phyloP scores from a whole-genome alignment of 2,113 vertebrate species.

The Tympanuchus pallidicinctus region DNA sequence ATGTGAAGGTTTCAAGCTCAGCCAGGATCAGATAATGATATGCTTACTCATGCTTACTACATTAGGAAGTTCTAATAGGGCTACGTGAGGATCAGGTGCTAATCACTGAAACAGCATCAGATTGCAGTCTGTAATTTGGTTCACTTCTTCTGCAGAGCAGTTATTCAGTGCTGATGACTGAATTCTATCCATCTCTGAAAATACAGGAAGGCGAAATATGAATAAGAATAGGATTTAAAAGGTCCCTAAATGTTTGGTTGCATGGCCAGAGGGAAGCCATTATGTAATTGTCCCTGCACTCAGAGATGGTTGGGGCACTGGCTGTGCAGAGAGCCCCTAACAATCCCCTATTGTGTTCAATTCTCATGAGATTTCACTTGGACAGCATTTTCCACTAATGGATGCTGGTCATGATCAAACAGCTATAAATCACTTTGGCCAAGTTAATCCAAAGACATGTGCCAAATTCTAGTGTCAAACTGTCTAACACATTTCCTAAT shows the following conservation, averaged over 20 bases:
- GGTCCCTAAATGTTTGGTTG: neutral
- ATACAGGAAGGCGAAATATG: neutral
- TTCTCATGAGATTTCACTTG: neutral
- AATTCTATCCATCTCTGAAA: neutral
- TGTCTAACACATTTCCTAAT: constrained; percentile 30
- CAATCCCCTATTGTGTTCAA: neutral
- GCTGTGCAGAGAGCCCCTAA: neutral
- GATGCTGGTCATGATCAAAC: constrained; percentile 57
- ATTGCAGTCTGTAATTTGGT: constrained; percentile 1
- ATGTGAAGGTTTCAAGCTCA: constrained; percentile 18
- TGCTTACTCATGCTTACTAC: constrained; percentile 62
- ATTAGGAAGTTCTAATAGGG: constrained; percentile 49
- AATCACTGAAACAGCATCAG: constrained; percentile 6
- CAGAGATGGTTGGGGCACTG: neutral
- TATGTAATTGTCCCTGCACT: neutral
- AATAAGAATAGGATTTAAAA: neutral
- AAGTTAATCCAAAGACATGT: constrained; percentile 25
- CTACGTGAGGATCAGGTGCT: constrained; percentile 41
- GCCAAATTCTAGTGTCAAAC: constrained; percentile 47
- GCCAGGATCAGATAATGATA: constrained; percentile 42
- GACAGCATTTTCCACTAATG: constrained; percentile 11
- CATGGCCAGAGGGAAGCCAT: neutral
- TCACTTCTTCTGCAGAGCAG: neutral
- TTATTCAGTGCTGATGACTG: neutral
- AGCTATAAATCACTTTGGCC: constrained; percentile 54